Evolutionary conservation across 2,797 vertebrate genomes (phyloP), one percentile per base, ranked within the genome.

Genomic region (Hoplostethus atlanticus): DNA sequence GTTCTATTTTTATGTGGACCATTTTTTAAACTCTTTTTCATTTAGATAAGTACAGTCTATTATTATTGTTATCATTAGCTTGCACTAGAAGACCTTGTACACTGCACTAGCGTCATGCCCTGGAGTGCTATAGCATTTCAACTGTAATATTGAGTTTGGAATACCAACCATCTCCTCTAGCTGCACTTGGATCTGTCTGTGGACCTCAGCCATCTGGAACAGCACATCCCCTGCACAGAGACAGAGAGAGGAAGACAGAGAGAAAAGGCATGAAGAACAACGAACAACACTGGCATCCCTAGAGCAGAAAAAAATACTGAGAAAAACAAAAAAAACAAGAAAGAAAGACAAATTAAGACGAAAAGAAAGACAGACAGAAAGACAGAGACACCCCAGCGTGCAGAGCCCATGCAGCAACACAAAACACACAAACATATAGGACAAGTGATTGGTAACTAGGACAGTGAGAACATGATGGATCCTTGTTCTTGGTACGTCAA

Each of bases 201-300:
- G 98, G 83, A 99, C 98, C 81, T 99, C 98, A 0, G 98, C 98
- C 98, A 99, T 99, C 95, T 99, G 98, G 94, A 99, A 99, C 68
- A 99, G 96, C 76, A 99, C 97, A 0, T 99, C 98, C 76, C 98
- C 98, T 99, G 92, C 75, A 88, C 85, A 89, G 62, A 91, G 70
- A 88, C 65, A 88, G 51, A 68, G 73, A 77, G 62, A 75, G 40
- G 69, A 68, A 90, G 46, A 52, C 44, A 57, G 58, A 87, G 64
- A 71, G 2, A 4, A 60, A 64, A 78, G 59, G 75, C 73, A 81
- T 77, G 73, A 91, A 68, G 57, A 78, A 71, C 74, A 73, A 15
- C 12, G 16, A 67, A 54, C 42, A 54, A 48, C 55, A 68, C 50
- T 44, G 65, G 58, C 62, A 64, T 63, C 67, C 55, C 28, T 16